Base-by-base conservation (phyloP, 1,140 invertebrate species). In the Ephestia elutella region DNA sequence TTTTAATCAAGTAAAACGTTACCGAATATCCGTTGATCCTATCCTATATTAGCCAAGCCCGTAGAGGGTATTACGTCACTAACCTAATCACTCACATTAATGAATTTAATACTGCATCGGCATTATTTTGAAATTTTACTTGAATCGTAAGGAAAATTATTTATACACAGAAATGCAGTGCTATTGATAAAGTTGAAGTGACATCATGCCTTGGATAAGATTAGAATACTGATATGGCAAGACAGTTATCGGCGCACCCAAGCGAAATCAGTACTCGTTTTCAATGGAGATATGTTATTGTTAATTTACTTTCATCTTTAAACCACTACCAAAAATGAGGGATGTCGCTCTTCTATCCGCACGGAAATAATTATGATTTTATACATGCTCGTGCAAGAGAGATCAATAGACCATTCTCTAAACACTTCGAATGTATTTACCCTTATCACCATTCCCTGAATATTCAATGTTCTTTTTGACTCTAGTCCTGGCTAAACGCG, bases 181-280 rank as follows among this genome's bases (percentile, higher is more conserved):
- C 19, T 8, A 3, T 0, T 53, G 7, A 25, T 3, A 53, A 28
- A 53, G 2, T 5, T 9, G 5, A 25, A 53, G 20, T 53, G 19
- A 53, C 50, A 53, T 20, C 20, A n/a, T 53, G 20, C 28, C 5
- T 2, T 25, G 49, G 56, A 58, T 58, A 58, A 58, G 56, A 58
- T 58, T 35, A 10, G 44, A n/a, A n/a, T n/a, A n/a, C n/a, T n/a
- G n/a, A 60, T 20, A 50, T n/a, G 18, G n/a, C 19, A 60, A 56
- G 59, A 4, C 44, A 28, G 30, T 58, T 53, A 55, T 60, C 53
- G 59, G 32, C 59, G 54, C 59, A 30, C 59, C 59, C 48, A 48
- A 54, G 51, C 18, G 49, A 59, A 53, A 53, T 21, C 19, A 25
- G 13, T 50, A 50, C n/a, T 50, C 28, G 10, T 20, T 50, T 50